phyloP scores from a whole-genome alignment of 2,888 invertebrate genomes.

The Caprella mutica region DNA sequence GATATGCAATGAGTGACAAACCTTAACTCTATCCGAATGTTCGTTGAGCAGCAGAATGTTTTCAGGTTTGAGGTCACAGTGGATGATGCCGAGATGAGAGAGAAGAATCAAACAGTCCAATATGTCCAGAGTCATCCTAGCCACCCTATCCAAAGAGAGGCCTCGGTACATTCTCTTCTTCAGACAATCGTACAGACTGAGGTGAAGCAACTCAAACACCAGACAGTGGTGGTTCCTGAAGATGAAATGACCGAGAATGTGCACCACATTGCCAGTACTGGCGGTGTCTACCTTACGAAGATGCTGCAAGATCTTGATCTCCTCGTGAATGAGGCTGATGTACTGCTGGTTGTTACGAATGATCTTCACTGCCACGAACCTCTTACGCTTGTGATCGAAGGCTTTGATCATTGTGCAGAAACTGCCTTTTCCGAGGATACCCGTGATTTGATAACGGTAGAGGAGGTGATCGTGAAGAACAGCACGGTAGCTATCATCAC shows the following conservation, averaged over 20 bases:
- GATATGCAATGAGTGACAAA: too few relatives aligned
- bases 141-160: neutral
- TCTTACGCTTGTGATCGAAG: neutral
- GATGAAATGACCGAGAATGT: neutral
- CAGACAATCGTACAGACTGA: neutral
- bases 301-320: neutral
- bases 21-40: too few relatives aligned
- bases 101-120: neutral
- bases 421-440: neutral
- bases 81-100: neutral
- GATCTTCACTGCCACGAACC: neutral
- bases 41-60: too few relatives aligned
- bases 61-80: neutral
- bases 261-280: neutral
- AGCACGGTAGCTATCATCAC: neutral
- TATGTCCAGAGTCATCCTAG: neutral
- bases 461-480: neutral
- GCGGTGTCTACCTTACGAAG: neutral
- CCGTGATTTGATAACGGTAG: neutral
- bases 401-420: neutral
- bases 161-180: neutral
- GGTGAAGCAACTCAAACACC: neutral
- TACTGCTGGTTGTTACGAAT: neutral
- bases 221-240: neutral
- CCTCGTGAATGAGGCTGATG: neutral